Base-by-base conservation (phyloP, 1,140 invertebrate genomes). In the Procambarus virginalis region DNA sequence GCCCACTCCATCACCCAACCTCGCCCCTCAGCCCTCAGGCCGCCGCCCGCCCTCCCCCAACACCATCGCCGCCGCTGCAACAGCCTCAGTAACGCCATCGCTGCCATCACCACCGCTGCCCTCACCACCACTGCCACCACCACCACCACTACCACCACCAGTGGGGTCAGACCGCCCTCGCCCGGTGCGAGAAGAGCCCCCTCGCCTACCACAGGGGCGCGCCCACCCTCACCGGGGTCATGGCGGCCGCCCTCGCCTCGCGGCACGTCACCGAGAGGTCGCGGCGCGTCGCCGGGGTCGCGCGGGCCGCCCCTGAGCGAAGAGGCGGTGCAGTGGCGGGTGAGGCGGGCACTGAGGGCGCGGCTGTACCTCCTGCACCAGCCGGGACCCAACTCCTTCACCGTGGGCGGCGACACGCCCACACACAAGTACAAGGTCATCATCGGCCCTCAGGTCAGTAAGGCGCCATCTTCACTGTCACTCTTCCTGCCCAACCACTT, bases 381-480 rank as follows among this genome's bases (percentile, higher is more conserved):
- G 92, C 93, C 93, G 79, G 94, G 94, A 46, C 94, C 94, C 34
- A 94, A 94, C 92, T 94, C 94, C 22, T 94, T 95, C 92, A 93
- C 93, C 20, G 94, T 95, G 75, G 94, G 94, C 49, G 94, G 94
- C 73, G 94, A 95, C 91, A 94, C 94, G 9, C 94, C 94, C 55
- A 93, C 94, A 60, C 94, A 94, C 92, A 94, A 94, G 91, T 94
- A 94, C 91, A 93, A 93, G 84, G 94, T 94, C 84, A 94, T 94
- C 91, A 94, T 95, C 92, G 94, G 94, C 70, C 94, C 94, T 68
- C 94, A 94, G 94, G 94, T 94, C 91, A 91, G 83, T 85, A 22
- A 55, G 8, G 6, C 51, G 12, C 51, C 34, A 34, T 34, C 34
- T 34, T 34, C 34, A 34, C 34, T 34, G 0, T 34, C 34, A 34